Evolutionary conservation across 2,113 vertebrate genomes (phyloP), one percentile per base, ranked within the genome.

Genomic region (Lamprologus tigripictilis): DNA sequence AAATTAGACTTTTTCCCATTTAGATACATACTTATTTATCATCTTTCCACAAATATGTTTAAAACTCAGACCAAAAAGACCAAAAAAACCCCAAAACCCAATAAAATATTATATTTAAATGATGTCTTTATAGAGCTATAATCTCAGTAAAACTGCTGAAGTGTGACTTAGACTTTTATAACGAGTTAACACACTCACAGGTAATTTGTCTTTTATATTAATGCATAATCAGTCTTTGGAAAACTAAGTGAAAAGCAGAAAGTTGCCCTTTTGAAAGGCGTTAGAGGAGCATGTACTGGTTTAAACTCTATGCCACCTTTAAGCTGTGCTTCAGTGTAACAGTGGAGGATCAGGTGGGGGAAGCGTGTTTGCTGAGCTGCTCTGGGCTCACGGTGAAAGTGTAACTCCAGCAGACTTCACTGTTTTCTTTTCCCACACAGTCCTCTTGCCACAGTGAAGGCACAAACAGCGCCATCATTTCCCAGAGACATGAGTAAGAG

Each of bases 401-500:
- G 80, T 35, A 58, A 37, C 57, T 49, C 35, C 26, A 76, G 63
- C 37, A 37, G 54, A 47, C 79, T 53, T 40, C 5, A 63, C 79
- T 73, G 86, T 91, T 89, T 90, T 82, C 66, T 86, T 84, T 87
- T 49, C 66, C 66, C 71, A 81, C 12, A 26, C 28, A 51, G 37
- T 49, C 68, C 78, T 51, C 89, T 84, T 93, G 87, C 89, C 93
- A 87, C 91, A 90, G 92, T 87, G 92, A 90, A 5, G 54, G 53
- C 84, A 85, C 13, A 80, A 86, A 90, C 76, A 88, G 85, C 81
- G 7, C 21, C 86, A 54, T 89, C 83, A 88, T 88, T 94, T 92
- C 93, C 92, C 90, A 80, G 17, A 91, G 61, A 42, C 68, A 31
- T 90, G 84, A 92, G 23, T 90, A 23, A 90, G 35, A 47, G 42